Evolutionary conservation across 53 echinoderm and acorn worm genomes (phyloP), one percentile per base, ranked within the genome.

Genomic region (Crossaster papposus): DNA sequence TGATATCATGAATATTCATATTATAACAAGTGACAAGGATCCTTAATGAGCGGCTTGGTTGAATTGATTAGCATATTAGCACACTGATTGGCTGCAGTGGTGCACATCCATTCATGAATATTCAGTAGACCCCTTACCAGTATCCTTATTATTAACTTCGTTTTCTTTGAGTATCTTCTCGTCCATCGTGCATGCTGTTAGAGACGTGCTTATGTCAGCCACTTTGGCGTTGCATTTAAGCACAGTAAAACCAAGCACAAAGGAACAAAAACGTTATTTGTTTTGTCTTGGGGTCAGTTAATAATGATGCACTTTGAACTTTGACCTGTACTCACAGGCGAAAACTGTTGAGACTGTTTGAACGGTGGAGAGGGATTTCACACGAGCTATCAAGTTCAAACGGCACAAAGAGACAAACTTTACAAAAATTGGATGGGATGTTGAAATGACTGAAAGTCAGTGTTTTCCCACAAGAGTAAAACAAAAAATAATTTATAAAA

Each of bases 271-370:
- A 33, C 36, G 75, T 33, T 74, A 18, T 10, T 51, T 14, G 52
- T 28, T 28, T 2, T 71, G 71, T n/a, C 4, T 28, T 9, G 31
- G 13, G 29, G 71, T 28, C 0, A 20, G 75, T 12, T 14, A 29
- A 74, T 32, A 18, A 79, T 79, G 80, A 31, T 1, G 51, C 11
- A 33, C 15, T 1, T 28, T 54, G 33, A 80, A 30, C 30, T 31
- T 55, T 80, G 58, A 80, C 80, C 58, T 31, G 75, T 87, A 87
- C 87, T 87, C 87, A 87, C 87, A 87, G 77, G 87, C 87, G 24
- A 87, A 76, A 36, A 87, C 77, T 10, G 77, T 76, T 75, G 87
- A 87, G 3, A 87, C 72, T 52, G 87, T 37, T 65, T 87, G 87
- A 75, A 87, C 30, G 54, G 87, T 87, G 58, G 75, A 87, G 13